phyloP scores from a whole-genome alignment of 2,797 vertebrate genomes.

The Microhierax caerulescens region DNA sequence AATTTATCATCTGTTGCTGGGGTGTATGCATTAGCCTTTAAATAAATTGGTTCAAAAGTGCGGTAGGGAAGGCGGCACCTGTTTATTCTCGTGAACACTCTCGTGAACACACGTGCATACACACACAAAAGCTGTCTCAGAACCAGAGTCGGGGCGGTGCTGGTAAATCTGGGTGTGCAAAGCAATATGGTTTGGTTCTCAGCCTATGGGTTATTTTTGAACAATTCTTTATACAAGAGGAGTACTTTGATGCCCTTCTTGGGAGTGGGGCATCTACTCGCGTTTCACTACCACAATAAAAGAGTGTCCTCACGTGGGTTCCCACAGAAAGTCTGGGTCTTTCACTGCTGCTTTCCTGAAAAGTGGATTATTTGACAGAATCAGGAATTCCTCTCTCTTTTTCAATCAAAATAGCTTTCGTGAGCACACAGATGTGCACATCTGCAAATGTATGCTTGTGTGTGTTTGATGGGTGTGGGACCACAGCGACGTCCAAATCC shows the following conservation, averaged over 20 bases:
- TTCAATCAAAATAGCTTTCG: neutral
- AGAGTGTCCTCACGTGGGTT: neutral
- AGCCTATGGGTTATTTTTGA: neutral
- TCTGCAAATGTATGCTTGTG: neutral
- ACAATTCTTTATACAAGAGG: neutral
- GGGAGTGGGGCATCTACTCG: neutral
- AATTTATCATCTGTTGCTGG: neutral
- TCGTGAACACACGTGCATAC: fast-evolving
- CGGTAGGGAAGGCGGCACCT: neutral
- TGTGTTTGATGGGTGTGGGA: constrained; percentile 50
- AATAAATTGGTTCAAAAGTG: neutral
- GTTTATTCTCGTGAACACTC: neutral
- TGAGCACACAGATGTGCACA: neutral
- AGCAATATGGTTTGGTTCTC: neutral
- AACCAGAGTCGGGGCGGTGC: neutral
- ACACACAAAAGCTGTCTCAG: neutral
- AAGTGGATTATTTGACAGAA: neutral
- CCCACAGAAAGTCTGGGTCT: neutral
- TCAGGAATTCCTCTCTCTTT: neutral
- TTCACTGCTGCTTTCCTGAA: neutral
- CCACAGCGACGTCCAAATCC: constrained; percentile 20
- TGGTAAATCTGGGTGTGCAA: neutral
- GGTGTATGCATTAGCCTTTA: neutral
- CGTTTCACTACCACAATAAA: neutral
- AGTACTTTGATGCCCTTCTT: neutral